Evolutionary conservation across 2,888 invertebrate genomes (phyloP).

Genomic region (Pasiphila rectangulata): DNA sequence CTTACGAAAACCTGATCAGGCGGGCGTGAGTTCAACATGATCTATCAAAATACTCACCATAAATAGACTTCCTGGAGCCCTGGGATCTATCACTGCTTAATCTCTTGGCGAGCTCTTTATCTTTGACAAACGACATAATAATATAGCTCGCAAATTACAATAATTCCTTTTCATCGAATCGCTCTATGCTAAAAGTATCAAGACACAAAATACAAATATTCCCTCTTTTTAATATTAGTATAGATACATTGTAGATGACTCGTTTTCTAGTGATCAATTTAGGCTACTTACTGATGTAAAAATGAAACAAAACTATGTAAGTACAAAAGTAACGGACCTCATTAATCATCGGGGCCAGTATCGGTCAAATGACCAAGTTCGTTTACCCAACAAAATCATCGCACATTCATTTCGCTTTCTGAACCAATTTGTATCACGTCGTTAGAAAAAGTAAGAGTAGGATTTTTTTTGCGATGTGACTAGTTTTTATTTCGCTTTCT

Average conservation of each 20-base stretch:
- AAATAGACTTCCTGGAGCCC: slow-evolving; percentile 72
- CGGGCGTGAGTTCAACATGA: slow-evolving; percentile 61
- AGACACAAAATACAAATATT: too few relatives aligned
- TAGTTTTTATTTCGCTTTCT: neutral
- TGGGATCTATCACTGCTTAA: slow-evolving; percentile 45
- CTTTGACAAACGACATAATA: neutral
- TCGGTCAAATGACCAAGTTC: slow-evolving; percentile 60
- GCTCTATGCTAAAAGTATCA: slow-evolving; percentile 23
- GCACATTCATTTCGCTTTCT: too few relatives aligned
- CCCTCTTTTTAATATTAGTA: too few relatives aligned
- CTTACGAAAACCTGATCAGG: slow-evolving; percentile 69
- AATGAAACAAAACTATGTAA: slow-evolving; percentile 71
- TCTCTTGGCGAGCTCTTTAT: slow-evolving; percentile 2
- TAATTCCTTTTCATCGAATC: slow-evolving; percentile 17
- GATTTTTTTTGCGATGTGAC: too few relatives aligned
- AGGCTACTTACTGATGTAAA: slow-evolving; percentile 47
- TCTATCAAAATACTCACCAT: slow-evolving; percentile 73
- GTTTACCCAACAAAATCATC: slow-evolving; percentile 46
- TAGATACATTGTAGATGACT: slow-evolving; percentile 17
- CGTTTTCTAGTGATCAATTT: slow-evolving; percentile 45
- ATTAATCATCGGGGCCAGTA: slow-evolving; percentile 76
- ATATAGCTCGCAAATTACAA: slow-evolving; percentile 1
- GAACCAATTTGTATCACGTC: too few relatives aligned
- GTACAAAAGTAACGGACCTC: slow-evolving; percentile 72
- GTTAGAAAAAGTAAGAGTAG: too few relatives aligned